phyloP scores from a whole-genome alignment of 1,140 invertebrate species.

The Spodoptera litura region DNA sequence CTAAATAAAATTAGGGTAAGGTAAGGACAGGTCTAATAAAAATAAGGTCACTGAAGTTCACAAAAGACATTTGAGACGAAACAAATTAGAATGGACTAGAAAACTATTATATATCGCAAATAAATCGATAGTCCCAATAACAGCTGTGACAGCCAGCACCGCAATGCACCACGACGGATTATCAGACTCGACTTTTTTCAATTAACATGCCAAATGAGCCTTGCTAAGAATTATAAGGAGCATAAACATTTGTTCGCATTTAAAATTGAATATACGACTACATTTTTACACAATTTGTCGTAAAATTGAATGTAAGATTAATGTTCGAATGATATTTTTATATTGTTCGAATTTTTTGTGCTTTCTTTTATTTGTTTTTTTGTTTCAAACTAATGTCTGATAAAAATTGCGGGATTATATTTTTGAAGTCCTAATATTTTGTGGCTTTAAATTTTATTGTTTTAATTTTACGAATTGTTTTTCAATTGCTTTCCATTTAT shows the following conservation, averaged over 20 bases:
- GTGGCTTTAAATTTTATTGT: too few species aligned
- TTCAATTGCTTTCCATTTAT: too few species aligned
- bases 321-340: slow-evolving; percentile 10
- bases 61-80: too few species aligned
- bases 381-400: background rate
- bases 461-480: too few species aligned
- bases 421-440: too few species aligned
- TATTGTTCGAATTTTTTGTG: background rate
- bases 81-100: background rate
- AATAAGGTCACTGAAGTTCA: too few species aligned
- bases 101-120: background rate
- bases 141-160: slow-evolving; percentile 54
- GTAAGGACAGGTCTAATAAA: too few species aligned
- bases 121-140: slow-evolving; percentile 54
- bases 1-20: too few species aligned
- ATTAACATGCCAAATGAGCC: slow-evolving; percentile 72
- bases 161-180: slow-evolving; percentile 75
- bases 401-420: too few species aligned
- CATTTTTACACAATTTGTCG: slow-evolving; percentile 10
- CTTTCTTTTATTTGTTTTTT: background rate
- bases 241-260: slow-evolving; percentile 34
- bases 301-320: slow-evolving; percentile 12
- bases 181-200: slow-evolving; percentile 72
- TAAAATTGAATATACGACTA: slow-evolving; percentile 29
- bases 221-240: slow-evolving; percentile 52